Evolutionary conservation across 2,113 vertebrate species (phyloP), one percentile per base, ranked within the genome.

Genomic region (Embiotoca jacksoni): DNA sequence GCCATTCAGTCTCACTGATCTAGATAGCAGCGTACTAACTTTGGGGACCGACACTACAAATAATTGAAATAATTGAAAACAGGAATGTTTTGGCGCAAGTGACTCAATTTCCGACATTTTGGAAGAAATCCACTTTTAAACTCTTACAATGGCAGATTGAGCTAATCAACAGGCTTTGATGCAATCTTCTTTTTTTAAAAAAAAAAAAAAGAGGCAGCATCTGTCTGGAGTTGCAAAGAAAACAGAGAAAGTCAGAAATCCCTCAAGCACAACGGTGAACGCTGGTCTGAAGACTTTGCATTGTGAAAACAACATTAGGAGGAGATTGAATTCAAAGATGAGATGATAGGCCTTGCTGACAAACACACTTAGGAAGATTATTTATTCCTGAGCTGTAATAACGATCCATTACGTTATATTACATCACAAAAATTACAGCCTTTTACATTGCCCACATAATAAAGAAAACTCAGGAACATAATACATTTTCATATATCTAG

Each of bases 141-240:
- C 44, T 32, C 55, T 30, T 15, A 31, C 10, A 23, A 31, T 37
- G 8, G 11, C 46, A 39, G 7, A 57, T 23, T 71, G 33, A 64
- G 44, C 49, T 52, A 52, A 64, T 54, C 2, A 0, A 6, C 36
- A 2, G 6, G n/a, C n/a, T 11, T 47, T 47, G 47, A 61, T 55
- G 56, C 13, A 33, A 61, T 61, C 32, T 49, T 46, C 9, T 47
- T 46, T 62, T 41, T 73, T 15, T 15, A 54, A 81, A 64, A 23
- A 10, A 23, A 16, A 35, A 60, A 23, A 23, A 23, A 61, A 33
- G n/a, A 47, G 16, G 30, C 2, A 61, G 30, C 56, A 55, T 67
- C 61, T 66, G 69, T 66, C 36, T 50, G 41, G 56, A 54, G 52
- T 1, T 8, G 46, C 46, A 52, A 53, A 68, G 11, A 70, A 57